Evolutionary conservation across 2,113 vertebrate genomes (phyloP).

Genomic region (Leucoraja erinaceus): DNA sequence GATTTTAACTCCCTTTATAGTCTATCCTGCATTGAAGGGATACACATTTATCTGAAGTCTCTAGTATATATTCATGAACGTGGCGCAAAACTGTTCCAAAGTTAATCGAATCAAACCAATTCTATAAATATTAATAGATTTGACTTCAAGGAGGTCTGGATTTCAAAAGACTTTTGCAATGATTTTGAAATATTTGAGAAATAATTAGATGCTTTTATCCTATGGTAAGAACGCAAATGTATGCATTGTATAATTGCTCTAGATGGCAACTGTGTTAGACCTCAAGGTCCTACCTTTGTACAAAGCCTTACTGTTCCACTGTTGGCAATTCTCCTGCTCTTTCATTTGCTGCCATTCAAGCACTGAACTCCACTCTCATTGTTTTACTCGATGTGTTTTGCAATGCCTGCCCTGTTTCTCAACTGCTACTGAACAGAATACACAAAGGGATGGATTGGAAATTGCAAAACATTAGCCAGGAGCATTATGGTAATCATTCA

Average conservation of each 20-base stretch:
- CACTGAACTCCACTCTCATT: slow-evolving; percentile 9
- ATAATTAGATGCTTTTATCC: background rate
- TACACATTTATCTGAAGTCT: background rate
- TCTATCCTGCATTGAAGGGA: no score
- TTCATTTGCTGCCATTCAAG: slow-evolving; percentile 30
- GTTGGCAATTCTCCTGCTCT: background rate
- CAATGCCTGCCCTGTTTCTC: slow-evolving; percentile 12
- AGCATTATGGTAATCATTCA: slow-evolving; percentile 24
- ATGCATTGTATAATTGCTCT: background rate
- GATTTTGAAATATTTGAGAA: background rate
- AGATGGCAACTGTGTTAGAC: background rate
- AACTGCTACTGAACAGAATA: background rate
- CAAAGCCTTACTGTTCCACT: slow-evolving; percentile 27
- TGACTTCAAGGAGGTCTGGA: background rate
- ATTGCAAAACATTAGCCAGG: background rate
- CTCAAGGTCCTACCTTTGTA: background rate
- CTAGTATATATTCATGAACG: background rate
- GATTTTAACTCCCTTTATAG: no score
- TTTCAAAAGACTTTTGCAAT: background rate
- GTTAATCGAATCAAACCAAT: background rate
- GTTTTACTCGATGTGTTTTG: slow-evolving; percentile 19
- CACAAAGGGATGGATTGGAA: slow-evolving; percentile 22
- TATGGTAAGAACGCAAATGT: slow-evolving; percentile 1
- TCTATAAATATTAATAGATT: background rate
- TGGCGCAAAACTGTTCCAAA: background rate